Conservation (phyloP, 2,888 invertebrate genomes). For the Ashinkailepas kermadecensis region DNA sequence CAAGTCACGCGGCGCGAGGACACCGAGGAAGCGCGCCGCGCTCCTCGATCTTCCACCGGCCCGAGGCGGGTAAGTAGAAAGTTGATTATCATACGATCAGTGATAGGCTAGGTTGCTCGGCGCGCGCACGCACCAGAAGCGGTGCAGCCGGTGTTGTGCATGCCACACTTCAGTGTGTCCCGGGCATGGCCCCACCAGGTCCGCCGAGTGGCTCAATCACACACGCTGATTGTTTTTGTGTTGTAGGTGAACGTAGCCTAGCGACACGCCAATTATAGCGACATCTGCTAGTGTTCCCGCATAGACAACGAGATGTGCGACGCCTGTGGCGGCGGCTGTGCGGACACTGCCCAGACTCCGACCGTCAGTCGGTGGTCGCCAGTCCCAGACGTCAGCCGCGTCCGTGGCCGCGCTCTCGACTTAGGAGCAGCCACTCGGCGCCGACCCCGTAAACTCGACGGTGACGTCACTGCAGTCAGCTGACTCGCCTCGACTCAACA, state of each 20-base stretch:
- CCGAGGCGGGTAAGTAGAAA: neutral
- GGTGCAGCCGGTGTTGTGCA: neutral
- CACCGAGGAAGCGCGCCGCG: no score
- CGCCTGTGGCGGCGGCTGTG: neutral
- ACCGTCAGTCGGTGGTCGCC: neutral
- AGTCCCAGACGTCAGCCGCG: neutral
- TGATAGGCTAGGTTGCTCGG: neutral
- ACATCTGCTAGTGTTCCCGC: neutral
- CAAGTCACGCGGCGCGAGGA: no score
- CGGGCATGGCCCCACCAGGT: neutral
- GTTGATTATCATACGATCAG: slow-evolving; percentile 20
- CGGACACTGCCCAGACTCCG: neutral
- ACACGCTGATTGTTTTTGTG: neutral
- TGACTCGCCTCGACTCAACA: neutral
- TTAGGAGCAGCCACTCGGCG: no score
- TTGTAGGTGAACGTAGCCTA: neutral
- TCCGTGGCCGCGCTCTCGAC: no score
- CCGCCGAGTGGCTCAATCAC: neutral
- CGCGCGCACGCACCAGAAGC: neutral
- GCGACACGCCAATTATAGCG: neutral
- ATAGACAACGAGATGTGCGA: neutral
- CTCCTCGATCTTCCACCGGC: neutral
- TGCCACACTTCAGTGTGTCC: neutral
- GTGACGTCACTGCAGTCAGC: slow-evolving; percentile 17
- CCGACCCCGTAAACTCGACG: no score